Percentiles rank a stretch among this genome's conserved stretches.
Conservation (phyloP, 2,113 vertebrate species). For the Ophiodon elongatus region DNA sequence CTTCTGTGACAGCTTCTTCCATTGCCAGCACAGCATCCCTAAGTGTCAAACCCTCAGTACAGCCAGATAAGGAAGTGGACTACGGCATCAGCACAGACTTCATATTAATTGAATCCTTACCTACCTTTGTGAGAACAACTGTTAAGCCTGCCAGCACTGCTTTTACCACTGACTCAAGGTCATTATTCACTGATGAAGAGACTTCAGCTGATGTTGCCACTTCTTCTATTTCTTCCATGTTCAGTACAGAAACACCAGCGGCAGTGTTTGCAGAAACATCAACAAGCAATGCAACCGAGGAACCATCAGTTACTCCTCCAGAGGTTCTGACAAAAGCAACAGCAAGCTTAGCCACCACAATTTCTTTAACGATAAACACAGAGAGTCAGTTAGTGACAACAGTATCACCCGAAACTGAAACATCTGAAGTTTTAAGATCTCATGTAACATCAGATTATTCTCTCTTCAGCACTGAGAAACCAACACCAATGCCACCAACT, state of each 20-base stretch:
- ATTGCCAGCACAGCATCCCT: background rate
- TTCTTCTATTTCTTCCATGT: background rate
- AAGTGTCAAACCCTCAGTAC: background rate
- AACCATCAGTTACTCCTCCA: background rate
- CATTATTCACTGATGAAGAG: conserved; percentile 10
- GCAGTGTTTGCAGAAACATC: background rate
- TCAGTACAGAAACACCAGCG: background rate
- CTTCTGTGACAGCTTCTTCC: background rate
- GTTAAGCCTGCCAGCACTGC: background rate
- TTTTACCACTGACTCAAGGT: background rate
- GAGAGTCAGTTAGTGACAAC: background rate
- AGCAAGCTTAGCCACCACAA: background rate
- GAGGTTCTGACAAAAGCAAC: conserved; percentile 12
- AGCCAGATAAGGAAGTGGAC: conserved; percentile 1
- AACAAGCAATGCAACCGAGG: background rate
- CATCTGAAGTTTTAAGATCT: background rate
- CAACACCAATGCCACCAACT: background rate
- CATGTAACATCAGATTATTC: background rate
- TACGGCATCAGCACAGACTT: conserved; percentile 6
- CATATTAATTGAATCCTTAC: conserved; percentile 21
- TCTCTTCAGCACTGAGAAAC: conserved; percentile 9
- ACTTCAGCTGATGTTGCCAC: conserved; percentile 6
- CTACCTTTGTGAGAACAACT: conserved; percentile 15
- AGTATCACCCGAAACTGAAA: background rate
- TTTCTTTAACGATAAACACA: conserved; percentile 23